phyloP scores from a whole-genome alignment of 2,797 vertebrate genomes.

The Valencia hispanica region DNA sequence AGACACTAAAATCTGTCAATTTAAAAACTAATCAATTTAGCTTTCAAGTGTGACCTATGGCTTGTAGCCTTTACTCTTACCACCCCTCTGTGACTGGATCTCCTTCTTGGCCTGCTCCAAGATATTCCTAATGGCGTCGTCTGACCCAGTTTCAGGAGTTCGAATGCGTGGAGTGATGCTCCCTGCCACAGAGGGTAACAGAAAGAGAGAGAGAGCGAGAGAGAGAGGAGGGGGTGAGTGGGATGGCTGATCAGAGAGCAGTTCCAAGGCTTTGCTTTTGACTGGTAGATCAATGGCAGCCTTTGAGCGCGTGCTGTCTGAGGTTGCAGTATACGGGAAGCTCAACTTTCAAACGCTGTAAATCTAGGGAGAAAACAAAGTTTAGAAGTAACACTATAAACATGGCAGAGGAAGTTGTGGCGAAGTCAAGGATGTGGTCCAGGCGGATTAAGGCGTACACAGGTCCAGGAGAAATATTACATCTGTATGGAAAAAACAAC shows the following conservation, averaged over 20 bases:
- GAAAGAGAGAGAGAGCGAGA: constrained; percentile 59
- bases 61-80: constrained; percentile 71
- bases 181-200: constrained; percentile 86
- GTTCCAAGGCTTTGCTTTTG: constrained; percentile 84
- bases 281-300: constrained; percentile 85
- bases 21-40: constrained; percentile 28
- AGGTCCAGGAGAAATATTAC: constrained; percentile 42
- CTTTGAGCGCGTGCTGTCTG: constrained; percentile 84
- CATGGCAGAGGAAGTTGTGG: constrained; percentile 66
- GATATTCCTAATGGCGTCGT: constrained; percentile 98
- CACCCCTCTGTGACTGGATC: constrained; percentile 96
- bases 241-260: constrained; percentile 84
- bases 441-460: constrained; percentile 63
- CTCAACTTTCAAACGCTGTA: constrained; percentile 81
- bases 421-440: constrained; percentile 68
- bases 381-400: constrained; percentile 84
- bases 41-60: constrained; percentile 41
- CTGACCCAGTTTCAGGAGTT: constrained; percentile 98
- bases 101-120: constrained; percentile 99
- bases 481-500: constrained; percentile 10
- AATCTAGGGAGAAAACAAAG: constrained; percentile 84
- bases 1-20: constrained; percentile 20
- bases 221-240: constrained; percentile 75
- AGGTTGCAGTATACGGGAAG: constrained; percentile 81
- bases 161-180: constrained; percentile 99